Conservation (phyloP, 2,888 invertebrate species). For the Axea sp. region DNA sequence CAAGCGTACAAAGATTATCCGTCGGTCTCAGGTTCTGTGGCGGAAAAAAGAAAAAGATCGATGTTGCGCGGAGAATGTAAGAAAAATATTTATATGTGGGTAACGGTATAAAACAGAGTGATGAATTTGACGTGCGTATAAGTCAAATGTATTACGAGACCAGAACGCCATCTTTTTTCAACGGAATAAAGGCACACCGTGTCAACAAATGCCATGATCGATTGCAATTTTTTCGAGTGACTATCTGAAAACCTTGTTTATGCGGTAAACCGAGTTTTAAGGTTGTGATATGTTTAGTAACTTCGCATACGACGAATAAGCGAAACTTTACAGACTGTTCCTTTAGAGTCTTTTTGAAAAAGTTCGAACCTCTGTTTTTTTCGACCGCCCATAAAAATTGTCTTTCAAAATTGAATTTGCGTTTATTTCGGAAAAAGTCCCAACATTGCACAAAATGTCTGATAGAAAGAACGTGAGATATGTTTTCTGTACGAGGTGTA, state of each 20-base stretch:
- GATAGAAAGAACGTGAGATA: conserved; percentile 13
- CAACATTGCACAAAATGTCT: conserved; percentile 26
- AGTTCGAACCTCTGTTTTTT: no score
- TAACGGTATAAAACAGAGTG: conserved; percentile 56
- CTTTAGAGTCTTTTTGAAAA: no score
- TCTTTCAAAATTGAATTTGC: conserved; percentile 46
- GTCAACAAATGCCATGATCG: conserved; percentile 48
- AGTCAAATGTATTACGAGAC: conserved; percentile 55
- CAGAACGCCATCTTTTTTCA: conserved; percentile 29
- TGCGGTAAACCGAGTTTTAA: conserved; percentile 7
- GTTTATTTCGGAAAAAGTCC: conserved; percentile 39
- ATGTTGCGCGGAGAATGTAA: conserved; percentile 57
- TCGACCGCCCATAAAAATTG: no score
- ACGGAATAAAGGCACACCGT: conserved; percentile 15
- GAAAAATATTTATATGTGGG: conserved; percentile 60
- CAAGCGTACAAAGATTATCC: no score
- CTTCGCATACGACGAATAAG: no score
- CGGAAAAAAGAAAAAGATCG: conserved; percentile 48
- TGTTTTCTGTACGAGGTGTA: conserved; percentile 50
- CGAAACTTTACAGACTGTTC: no score
- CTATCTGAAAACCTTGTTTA: conserved; percentile 30
- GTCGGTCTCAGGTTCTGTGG: conserved; percentile 54
- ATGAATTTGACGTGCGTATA: conserved; percentile 58
- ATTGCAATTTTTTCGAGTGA: conserved; percentile 44
- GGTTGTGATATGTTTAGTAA: conserved; percentile 6